Base-by-base conservation (phyloP, 2,113 vertebrate genomes). In the Pituophis catenifer region DNA sequence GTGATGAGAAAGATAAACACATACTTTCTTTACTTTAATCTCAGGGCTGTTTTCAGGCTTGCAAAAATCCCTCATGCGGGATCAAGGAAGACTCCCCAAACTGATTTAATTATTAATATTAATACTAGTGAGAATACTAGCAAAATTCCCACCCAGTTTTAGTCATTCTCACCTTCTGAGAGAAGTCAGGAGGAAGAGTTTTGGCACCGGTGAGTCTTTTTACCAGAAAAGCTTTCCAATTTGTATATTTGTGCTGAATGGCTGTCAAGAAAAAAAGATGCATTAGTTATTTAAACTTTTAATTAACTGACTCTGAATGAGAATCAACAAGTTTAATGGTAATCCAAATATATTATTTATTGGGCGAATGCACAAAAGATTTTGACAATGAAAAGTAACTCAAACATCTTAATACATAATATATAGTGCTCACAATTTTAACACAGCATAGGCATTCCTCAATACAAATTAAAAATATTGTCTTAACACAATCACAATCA, bases 141-240 rank as follows among this genome's bases (percentile, higher is more conserved):
- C 9, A 58, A 89, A 89, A 44, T 33, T 33, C 24, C 48, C 86
- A 87, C 9, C 53, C 50, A 53, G 86, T 21, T 86, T 93, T 55
- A 90, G 94, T 92, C 75, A 94, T 50, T 62, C 96, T 98, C 97
- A 99, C 99, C 99, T 98, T 99, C 97, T 98, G 96, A 96, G 98
- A 98, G 96, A 99, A 99, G 97, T 99, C 99, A 91, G 98, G 98
- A 93, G 99, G 99, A 98, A 99, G 98, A 94, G 99, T 99, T 98
- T 99, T 99, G 97, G 99, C 98, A 98, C 99, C 99, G 97, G 99
- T 99, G 96, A 99, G 99, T 98, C 99, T 98, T 98, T 99, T 99
- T 97, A 99, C 99, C 94, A 99, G 98, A 98, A 99, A 99, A 94
- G 98, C 98, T 98, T 99, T 99, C 99, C 99, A 99, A 98, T 99